A percentile compares a stretch with the other conserved stretches of the same genome.
These are phyloP conservation scores for Callopanchax toddi DNA, from an alignment of 2,113 vertebrate genomes.

Conservation along the genomic window DNA sequence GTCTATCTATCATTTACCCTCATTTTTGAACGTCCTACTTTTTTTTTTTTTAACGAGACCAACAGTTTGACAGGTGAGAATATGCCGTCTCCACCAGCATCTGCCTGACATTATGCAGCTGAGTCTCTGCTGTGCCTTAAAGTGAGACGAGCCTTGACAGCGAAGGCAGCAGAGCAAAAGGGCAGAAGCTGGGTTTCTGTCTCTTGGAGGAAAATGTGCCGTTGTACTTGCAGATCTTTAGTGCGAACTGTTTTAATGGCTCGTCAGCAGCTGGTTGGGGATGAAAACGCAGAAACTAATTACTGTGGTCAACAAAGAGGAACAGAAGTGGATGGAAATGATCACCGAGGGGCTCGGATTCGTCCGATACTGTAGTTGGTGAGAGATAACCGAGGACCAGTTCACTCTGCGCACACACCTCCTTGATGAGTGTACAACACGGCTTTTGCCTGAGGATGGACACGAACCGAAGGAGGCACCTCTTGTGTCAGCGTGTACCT, in stretches of 20 bases:
- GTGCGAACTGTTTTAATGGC: slow-evolving; percentile 17
- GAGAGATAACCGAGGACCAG: slow-evolving; percentile 7
- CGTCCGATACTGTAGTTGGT: background rate
- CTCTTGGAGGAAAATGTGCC: slow-evolving; percentile 15
- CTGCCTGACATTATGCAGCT: slow-evolving; percentile 1
- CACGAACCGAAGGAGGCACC: slow-evolving; percentile 19
- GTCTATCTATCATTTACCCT: too few species aligned
- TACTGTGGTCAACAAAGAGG: slow-evolving; percentile 9
- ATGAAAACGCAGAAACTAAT: slow-evolving; percentile 52
- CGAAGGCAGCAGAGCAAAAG: slow-evolving; percentile 5
- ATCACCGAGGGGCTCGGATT: slow-evolving; percentile 16
- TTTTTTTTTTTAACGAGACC: too few species aligned
- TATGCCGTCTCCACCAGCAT: background rate
- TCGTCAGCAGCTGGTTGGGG: slow-evolving; percentile 46
- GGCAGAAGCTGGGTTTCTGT: slow-evolving; percentile 14
- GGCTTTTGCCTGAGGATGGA: slow-evolving; percentile 49
- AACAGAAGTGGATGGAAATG: background rate
- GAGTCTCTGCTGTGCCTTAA: background rate
- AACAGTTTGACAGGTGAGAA: slow-evolving; percentile 11
- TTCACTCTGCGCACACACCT: background rate
- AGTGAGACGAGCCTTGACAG: slow-evolving; percentile 10
- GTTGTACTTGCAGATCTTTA: slow-evolving; percentile 10
- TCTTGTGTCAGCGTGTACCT: slow-evolving; percentile 53
- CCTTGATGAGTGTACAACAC: slow-evolving; percentile 33
- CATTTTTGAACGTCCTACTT: too few species aligned